phyloP scores from a whole-genome alignment of 1,140 invertebrate genomes.

The Trinorchestia longiramus region DNA sequence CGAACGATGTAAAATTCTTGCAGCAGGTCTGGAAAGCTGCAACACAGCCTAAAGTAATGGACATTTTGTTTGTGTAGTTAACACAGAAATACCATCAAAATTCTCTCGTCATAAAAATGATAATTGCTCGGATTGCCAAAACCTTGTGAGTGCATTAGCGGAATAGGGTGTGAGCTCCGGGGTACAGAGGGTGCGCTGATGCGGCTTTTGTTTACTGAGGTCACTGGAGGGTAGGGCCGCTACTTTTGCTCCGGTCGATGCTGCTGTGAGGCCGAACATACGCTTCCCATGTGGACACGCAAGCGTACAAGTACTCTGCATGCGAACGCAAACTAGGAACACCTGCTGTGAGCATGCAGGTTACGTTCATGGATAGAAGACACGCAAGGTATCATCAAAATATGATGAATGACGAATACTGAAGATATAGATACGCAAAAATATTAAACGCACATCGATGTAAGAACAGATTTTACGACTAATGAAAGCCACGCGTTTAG shows the following conservation, averaged over 20 bases:
- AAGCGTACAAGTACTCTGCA: background rate
- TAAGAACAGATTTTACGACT: too few relatives aligned
- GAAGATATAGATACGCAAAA: too few relatives aligned
- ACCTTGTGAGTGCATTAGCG: background rate
- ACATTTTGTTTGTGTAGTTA: background rate
- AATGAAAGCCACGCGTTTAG: too few relatives aligned
- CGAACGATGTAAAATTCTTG: too few relatives aligned
- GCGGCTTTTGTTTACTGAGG: background rate
- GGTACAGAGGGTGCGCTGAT: background rate
- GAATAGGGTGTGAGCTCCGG: background rate
- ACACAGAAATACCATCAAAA: background rate
- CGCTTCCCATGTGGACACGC: background rate
- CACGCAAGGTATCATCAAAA: too few relatives aligned
- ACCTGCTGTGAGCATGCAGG: background rate
- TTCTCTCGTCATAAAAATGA: background rate
- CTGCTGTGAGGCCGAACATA: background rate
- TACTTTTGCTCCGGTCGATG: background rate
- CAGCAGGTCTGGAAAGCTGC: too few relatives aligned
- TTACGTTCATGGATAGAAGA: background rate
- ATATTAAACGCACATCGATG: too few relatives aligned
- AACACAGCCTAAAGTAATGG: too few relatives aligned
- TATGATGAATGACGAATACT: too few relatives aligned
- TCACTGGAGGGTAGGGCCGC: background rate
- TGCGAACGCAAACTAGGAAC: too few relatives aligned
- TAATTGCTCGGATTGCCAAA: background rate